Base-by-base conservation (phyloP, 2,888 invertebrate species). In the Lasioglossum calceatum region DNA sequence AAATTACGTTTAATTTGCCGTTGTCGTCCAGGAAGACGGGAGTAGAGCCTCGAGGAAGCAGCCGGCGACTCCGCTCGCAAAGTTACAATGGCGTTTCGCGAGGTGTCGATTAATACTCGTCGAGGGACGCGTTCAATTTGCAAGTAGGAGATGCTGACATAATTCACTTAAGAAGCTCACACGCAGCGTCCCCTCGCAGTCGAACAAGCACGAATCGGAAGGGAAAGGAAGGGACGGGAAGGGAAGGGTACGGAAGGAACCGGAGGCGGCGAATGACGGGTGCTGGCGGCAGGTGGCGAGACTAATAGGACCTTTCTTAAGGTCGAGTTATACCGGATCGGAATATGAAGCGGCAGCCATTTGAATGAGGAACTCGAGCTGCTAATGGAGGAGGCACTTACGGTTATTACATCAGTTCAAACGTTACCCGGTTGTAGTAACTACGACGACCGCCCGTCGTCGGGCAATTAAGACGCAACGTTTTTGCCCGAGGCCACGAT, bases 261-360 rank as follows among this genome's bases (percentile, higher is more conserved):
- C 64, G 44, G 72, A 36, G 76, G 81, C 75, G 73, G 47, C 64
- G 87, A 71, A 81, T 79, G 82, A 87, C 87, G 82, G 74, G 82
- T 91, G 88, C 70, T 75, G 86, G 79, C 85, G 86, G 90, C 91
- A 90, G 91, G 85, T 87, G 90, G 86, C 85, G 89, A 87, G 89
- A 90, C 90, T 91, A 92, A 92, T 89, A 92, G 90, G 86, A 86
- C 85, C 87, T 88, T 89, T 91, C 91, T 91, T 91, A 90, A 87
- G 86, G 85, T 85, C 82, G 87, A 86, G 77, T 87, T 90, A 75
- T 86, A 91, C 83, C 79, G 81, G 86, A 91, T 90, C 76, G 87
- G 87, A 86, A 90, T 85, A 89, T 82, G 90, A 87, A 87, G 85
- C 85, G 81, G 87, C 78, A 90, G 84, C 80, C 85, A 92, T 91